Conservation (phyloP, 2,797 vertebrate species). For the Graptemys geographica region DNA sequence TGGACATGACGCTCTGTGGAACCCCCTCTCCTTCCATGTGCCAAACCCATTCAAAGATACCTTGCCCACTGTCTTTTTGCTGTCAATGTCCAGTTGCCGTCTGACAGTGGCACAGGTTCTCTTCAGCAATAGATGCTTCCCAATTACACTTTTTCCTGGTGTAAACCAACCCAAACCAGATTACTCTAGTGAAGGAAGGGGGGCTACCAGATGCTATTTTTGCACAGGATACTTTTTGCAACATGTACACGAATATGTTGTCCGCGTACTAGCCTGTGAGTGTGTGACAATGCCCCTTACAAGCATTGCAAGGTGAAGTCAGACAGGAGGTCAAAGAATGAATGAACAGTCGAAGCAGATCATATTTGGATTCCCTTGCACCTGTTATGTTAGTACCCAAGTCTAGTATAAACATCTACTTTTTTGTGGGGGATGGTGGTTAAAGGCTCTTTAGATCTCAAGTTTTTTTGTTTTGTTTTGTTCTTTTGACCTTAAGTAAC, state of each 20-base stretch:
- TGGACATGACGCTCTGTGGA: neutral
- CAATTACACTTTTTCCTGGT: neutral
- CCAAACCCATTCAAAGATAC: neutral
- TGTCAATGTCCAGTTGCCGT: neutral
- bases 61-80: accelerated
- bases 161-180: neutral
- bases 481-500: neutral
- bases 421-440: neutral
- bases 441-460: neutral
- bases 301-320: neutral
- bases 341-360: neutral
- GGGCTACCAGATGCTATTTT: neutral
- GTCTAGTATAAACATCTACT: accelerated
- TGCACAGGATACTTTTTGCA: neutral
- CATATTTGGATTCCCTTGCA: neutral
- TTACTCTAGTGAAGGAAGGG: neutral
- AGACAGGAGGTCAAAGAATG: accelerated
- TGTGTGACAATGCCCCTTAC: neutral
- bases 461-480: neutral
- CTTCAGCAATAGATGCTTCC: neutral
- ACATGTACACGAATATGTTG: accelerated
- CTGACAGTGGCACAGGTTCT: neutral
- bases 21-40: neutral
- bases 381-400: accelerated
- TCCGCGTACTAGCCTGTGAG: neutral